Evolutionary conservation across 2,113 vertebrate genomes (phyloP).

Genomic region (Caretta caretta): DNA sequence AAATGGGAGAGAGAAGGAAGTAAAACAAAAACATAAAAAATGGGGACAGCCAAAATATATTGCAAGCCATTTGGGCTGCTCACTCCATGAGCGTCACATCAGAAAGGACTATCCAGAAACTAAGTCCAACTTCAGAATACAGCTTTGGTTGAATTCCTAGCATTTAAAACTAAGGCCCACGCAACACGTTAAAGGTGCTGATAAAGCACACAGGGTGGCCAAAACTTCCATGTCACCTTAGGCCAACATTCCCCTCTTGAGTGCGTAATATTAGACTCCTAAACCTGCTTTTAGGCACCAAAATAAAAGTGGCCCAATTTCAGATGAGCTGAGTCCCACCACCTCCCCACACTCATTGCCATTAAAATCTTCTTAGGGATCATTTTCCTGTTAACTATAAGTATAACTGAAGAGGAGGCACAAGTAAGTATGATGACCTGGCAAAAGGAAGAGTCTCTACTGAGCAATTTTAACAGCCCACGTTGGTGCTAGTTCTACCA

Average conservation of each 20-base stretch:
- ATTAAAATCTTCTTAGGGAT: background rate
- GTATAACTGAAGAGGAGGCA: background rate
- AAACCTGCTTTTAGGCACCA: background rate
- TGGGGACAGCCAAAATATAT: background rate
- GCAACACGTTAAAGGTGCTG: background rate
- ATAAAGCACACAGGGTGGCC: background rate
- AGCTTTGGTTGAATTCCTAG: constrained; percentile 14
- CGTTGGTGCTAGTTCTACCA: background rate
- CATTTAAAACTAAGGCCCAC: background rate
- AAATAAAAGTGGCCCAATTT: rapidly evolving
- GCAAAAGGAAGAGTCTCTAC: background rate
- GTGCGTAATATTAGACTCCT: rapidly evolving
- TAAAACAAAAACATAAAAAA: background rate
- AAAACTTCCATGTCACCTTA: background rate
- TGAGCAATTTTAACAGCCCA: background rate
- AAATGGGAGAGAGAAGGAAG: background rate
- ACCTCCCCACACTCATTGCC: background rate
- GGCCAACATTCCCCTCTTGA: background rate
- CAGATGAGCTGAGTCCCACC: background rate
- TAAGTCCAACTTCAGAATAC: constrained; percentile 33
- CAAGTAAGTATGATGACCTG: background rate
- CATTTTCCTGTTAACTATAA: background rate
- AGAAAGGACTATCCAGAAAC: constrained; percentile 1
- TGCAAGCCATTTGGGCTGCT: background rate
- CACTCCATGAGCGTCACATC: constrained; percentile 21